Percentiles rank a stretch among this genome's conserved stretches.
These are phyloP conservation scores for Dendrolimus punctatus DNA, from an alignment of 1,140 invertebrate species.

Conservation along the genomic window DNA sequence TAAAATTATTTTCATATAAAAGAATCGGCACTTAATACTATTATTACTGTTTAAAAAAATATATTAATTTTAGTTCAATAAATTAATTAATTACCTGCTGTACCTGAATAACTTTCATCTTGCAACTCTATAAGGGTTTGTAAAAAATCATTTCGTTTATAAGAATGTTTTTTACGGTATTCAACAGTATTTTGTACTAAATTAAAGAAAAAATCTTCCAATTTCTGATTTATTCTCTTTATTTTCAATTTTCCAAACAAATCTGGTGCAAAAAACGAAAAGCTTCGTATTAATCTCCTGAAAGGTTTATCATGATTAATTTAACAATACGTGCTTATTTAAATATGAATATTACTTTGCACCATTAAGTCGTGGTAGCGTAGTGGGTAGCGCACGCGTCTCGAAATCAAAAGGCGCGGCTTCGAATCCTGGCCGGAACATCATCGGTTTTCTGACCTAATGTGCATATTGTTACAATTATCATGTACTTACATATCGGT, in stretches of 20 bases:
- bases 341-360: no score
- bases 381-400: no score
- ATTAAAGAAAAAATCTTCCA: slow-evolving; percentile 68
- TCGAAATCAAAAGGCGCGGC: no score
- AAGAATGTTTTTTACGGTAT: slow-evolving; percentile 59
- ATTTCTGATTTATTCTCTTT: slow-evolving; percentile 35
- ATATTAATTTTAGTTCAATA: no score
- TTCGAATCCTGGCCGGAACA: no score
- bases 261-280: slow-evolving; percentile 48
- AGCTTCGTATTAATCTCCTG: slow-evolving; percentile 41
- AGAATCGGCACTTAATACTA: no score
- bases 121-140: slow-evolving; percentile 75
- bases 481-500: no score
- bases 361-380: no score
- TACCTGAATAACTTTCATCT: slow-evolving; percentile 48
- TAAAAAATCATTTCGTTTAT: slow-evolving; percentile 74
- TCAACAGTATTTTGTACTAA: slow-evolving; percentile 72
- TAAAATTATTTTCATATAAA: no score
- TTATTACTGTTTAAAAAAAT: no score
- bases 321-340: neutral
- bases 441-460: no score
- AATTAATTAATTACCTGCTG: slow-evolving; percentile 30
- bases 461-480: no score
- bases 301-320: slow-evolving; percentile 17
- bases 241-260: slow-evolving; percentile 42